Conservation (phyloP, 2,113 vertebrate genomes). For the Promerops cafer region DNA sequence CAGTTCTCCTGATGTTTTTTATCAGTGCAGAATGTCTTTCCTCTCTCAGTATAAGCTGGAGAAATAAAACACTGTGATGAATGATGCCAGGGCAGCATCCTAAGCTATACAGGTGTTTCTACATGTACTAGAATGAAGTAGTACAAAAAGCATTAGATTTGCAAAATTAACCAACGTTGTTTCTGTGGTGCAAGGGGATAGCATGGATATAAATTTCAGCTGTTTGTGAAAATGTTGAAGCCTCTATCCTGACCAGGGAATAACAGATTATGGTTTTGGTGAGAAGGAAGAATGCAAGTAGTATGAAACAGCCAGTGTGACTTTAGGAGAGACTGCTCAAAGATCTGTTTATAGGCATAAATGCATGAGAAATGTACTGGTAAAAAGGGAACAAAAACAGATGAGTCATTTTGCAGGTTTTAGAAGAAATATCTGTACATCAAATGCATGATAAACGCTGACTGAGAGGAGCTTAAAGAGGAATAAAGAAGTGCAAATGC, state of each 20-base stretch:
- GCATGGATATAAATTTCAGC: background rate
- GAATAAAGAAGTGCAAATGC: background rate
- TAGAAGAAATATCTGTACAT: background rate
- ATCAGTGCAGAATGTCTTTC: background rate
- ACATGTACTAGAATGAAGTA: background rate
- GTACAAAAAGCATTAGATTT: background rate
- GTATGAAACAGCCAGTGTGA: background rate
- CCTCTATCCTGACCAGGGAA: background rate
- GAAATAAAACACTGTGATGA: background rate
- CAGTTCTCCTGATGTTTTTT: background rate
- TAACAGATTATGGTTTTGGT: background rate
- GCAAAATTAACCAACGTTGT: background rate
- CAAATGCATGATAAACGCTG: background rate
- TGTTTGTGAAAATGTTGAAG: background rate
- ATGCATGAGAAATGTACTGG: background rate
- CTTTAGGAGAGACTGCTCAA: background rate
- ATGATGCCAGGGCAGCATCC: background rate
- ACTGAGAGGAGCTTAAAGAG: background rate
- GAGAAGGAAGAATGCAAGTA: background rate
- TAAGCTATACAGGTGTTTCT: background rate
- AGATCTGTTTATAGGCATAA: slow-evolving; percentile 21
- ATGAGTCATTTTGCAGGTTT: slow-evolving; percentile 43
- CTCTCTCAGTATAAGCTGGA: background rate
- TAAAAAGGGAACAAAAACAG: slow-evolving; percentile 22
- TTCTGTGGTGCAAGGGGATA: background rate